Evolutionary conservation across 2,113 vertebrate genomes (phyloP), one percentile per base, ranked within the genome.

Genomic region (Vulpes ferrilata): DNA sequence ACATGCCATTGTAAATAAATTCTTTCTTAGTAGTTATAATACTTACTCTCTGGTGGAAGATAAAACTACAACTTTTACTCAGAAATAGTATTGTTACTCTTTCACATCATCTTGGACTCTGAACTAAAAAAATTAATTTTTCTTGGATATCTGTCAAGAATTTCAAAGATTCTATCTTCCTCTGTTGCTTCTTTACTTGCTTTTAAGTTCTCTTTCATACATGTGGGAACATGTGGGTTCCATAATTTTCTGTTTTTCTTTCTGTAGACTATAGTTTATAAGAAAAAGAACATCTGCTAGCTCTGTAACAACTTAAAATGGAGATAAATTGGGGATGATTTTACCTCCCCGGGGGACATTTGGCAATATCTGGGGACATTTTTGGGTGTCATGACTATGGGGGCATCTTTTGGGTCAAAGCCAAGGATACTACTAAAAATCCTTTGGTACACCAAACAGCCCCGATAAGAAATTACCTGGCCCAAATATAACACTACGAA

Each of bases 11-110:
- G 62, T 51, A 11, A 84, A 53, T 84, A 80, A 74, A 43, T 94
- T 80, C 4, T 91, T 79, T 87, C 55, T 82, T 35, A 69, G 32
- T 10, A 65, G 20, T 83, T 60, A 35, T 6, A 82, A 55, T 53
- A 16, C 86, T 89, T 91, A 86, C 35, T 89, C 93, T 73, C 23
- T 90, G 71, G 55, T 60, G 20, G 73, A 84, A 76, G 13, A 71
- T 74, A 55, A 94, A 94, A 60, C 4, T 64, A 53, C 27, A 82
- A 57, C 35, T 86, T 91, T 73, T 73, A 71, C 62, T 59, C n/a
- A 87, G 43, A 83, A 90, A 82, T 35, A 81, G 23, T 8, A 10
- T 30, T 65, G 25, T 43, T 81, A 55, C 20, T 88, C 13, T 92
- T 22, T 85, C 38, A 62, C 17, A 60, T 25, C 30, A 16, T 89